phyloP scores from a whole-genome alignment of 2,888 invertebrate genomes.

The Scotopteryx bipunctaria region DNA sequence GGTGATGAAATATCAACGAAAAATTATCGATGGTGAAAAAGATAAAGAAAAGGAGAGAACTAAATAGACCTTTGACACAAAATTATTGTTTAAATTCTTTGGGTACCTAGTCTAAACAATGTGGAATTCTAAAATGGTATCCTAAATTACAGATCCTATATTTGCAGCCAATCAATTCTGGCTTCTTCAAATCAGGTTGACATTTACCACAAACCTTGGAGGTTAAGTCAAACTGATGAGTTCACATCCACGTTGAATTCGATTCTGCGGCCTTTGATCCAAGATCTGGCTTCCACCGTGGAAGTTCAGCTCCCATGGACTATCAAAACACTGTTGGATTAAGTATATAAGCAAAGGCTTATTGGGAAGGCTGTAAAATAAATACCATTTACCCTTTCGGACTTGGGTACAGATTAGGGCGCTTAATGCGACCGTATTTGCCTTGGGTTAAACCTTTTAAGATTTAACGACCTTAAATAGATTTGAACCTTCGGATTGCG shows the following conservation, averaged over 20 bases:
- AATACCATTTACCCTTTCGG: constrained; percentile 39
- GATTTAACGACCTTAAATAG: constrained; percentile 31
- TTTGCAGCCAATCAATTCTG: too few species aligned
- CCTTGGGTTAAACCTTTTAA: constrained; percentile 37
- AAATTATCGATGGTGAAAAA: too few species aligned
- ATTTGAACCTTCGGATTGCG: constrained; percentile 19
- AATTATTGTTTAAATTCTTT: too few species aligned
- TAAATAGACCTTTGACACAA: too few species aligned
- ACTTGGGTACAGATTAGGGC: constrained; percentile 34
- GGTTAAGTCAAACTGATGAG: background rate
- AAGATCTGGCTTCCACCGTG: background rate
- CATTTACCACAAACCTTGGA: background rate
- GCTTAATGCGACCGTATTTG: constrained; percentile 37
- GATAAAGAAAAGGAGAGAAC: too few species aligned
- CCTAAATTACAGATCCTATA: too few species aligned
- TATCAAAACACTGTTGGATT: constrained; percentile 30
- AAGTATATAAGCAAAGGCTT: constrained; percentile 27
- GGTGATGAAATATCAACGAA: too few species aligned
- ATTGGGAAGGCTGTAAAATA: constrained; percentile 36
- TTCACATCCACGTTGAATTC: background rate
- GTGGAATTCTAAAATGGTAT: too few species aligned
- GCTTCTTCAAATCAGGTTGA: background rate
- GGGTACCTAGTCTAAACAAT: too few species aligned
- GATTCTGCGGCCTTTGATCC: background rate
- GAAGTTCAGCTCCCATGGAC: constrained; percentile 16